Percentiles rank a stretch among this genome's conserved stretches.
phyloP scores from a whole-genome alignment of 2,113 vertebrate species.

The Hucho hucho region DNA sequence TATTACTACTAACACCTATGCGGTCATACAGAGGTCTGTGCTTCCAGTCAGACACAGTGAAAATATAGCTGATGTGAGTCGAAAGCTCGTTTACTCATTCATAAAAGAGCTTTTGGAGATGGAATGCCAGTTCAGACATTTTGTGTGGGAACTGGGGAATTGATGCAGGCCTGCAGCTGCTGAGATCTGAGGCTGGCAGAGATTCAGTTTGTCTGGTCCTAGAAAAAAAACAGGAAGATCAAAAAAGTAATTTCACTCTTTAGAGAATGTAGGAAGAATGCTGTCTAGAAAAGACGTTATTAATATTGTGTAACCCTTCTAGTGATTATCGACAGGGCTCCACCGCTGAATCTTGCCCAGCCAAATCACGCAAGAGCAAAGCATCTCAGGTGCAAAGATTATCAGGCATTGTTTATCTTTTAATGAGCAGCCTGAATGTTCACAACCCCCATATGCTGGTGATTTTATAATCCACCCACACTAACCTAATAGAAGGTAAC shows the following conservation, averaged over 20 bases:
- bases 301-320: slow-evolving; percentile 32
- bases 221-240: slow-evolving; percentile 54
- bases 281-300: slow-evolving; percentile 7
- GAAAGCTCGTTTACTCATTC: slow-evolving; percentile 37
- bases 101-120: slow-evolving; percentile 45
- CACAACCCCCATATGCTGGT: slow-evolving; percentile 16
- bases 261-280: slow-evolving; percentile 45
- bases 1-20: neutral
- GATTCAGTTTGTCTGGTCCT: slow-evolving; percentile 50
- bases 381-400: slow-evolving; percentile 39
- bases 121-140: slow-evolving; percentile 48
- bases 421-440: slow-evolving; percentile 30
- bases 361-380: neutral
- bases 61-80: slow-evolving; percentile 17
- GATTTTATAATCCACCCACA: slow-evolving; percentile 29
- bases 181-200: slow-evolving; percentile 47
- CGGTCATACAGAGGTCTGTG: neutral
- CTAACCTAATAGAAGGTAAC: slow-evolving; percentile 35
- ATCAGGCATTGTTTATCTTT: slow-evolving; percentile 29
- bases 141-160: slow-evolving; percentile 43
- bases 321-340: slow-evolving; percentile 26
- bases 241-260: slow-evolving; percentile 45
- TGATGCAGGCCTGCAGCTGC: slow-evolving; percentile 47
- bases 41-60: slow-evolving; percentile 30
- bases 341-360: neutral